Conservation (phyloP, 1,140 invertebrate species). For the Zaprionus lachaisei region DNA sequence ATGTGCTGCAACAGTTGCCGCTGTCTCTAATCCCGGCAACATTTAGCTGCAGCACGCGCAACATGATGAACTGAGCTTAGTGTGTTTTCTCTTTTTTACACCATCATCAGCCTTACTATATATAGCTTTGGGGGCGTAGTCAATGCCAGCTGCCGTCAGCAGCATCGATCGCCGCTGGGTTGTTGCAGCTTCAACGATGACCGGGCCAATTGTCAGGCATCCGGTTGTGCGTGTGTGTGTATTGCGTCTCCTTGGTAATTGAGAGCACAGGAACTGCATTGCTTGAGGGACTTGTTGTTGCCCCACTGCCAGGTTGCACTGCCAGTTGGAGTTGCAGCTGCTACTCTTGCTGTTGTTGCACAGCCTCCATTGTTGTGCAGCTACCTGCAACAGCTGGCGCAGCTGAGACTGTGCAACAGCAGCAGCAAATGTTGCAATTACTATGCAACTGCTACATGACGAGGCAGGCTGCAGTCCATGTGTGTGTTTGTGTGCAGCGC, state of each 20-base stretch:
- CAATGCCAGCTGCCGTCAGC: constrained; percentile 21
- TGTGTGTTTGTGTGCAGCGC: constrained; percentile 14
- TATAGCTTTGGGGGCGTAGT: not conserved
- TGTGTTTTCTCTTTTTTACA: not conserved
- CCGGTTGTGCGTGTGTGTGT: constrained; percentile 12
- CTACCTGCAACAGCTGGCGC: constrained; percentile 51
- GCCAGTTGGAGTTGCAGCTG: constrained; percentile 41
- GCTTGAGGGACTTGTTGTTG: constrained; percentile 55
- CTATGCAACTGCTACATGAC: constrained; percentile 61
- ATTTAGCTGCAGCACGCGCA: constrained; percentile 32
- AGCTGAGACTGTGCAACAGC: constrained; percentile 27
- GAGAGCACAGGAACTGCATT: constrained; percentile 49
- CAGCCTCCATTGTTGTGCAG: constrained; percentile 40
- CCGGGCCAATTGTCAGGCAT: constrained; percentile 42
- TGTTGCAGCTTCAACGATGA: constrained; percentile 9
- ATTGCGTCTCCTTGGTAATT: constrained; percentile 48
- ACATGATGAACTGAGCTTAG: constrained; percentile 2
- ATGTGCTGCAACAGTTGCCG: constrained; percentile 39
- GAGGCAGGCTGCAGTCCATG: constrained; percentile 47
- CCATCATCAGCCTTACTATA: not conserved
- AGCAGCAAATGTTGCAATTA: constrained; percentile 76
- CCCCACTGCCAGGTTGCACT: constrained; percentile 22
- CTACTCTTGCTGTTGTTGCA: not conserved
- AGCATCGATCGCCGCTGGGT: not conserved
- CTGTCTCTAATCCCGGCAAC: constrained; percentile 48